Percentiles rank a stretch among this genome's conserved stretches.
These are phyloP conservation scores for Notodonta ziczac DNA, from an alignment of 2,888 invertebrate species.

Conservation along the genomic window DNA sequence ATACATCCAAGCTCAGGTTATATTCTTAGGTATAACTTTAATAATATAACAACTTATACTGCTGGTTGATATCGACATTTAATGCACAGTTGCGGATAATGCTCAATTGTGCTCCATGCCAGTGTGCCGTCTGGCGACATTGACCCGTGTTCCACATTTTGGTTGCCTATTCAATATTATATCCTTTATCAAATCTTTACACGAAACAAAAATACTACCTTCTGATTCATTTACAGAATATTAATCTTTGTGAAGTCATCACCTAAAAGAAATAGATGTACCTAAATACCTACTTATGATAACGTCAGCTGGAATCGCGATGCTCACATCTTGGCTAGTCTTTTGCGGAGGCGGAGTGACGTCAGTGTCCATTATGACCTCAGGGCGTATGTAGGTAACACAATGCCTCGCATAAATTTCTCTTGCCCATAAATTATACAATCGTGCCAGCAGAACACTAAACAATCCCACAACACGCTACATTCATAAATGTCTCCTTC, in stretches of 20 bases:
- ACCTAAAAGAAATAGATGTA: background rate
- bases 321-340: background rate
- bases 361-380: background rate
- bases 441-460: background rate
- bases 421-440: background rate
- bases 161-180: background rate
- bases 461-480: too few relatives aligned
- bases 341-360: background rate
- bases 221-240: background rate
- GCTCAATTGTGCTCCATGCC: background rate
- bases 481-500: too few relatives aligned
- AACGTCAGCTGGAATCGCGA: background rate
- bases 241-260: background rate
- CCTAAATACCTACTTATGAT: background rate
- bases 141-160: too few relatives aligned
- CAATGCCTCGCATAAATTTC: background rate
- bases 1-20: too few relatives aligned
- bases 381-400: background rate
- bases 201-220: background rate
- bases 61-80: too few relatives aligned
- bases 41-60: too few relatives aligned
- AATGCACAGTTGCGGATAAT: too few relatives aligned
- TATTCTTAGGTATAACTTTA: too few relatives aligned
- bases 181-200: background rate
- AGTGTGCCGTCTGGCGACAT: background rate